phyloP scores from a whole-genome alignment of 2,797 vertebrate genomes.

The Denticeps clupeoides region DNA sequence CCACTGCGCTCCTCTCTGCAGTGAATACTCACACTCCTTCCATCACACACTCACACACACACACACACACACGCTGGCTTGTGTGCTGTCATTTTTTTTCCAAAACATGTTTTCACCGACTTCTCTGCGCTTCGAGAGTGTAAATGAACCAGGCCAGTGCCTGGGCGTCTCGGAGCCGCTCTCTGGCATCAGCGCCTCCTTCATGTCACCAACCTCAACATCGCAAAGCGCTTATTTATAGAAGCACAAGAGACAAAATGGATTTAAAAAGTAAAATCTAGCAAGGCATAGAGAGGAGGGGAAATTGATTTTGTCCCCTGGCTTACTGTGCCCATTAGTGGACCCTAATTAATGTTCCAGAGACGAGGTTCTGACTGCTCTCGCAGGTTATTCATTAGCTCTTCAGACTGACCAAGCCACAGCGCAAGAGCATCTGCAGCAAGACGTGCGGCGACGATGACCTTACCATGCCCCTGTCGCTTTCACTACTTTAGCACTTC shows the following conservation, averaged over 20 bases:
- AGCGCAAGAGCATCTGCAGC: no score
- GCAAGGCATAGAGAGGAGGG: neutral
- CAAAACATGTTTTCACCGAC: no score
- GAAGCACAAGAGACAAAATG: neutral
- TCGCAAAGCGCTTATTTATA: neutral
- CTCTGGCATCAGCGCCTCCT: no score
- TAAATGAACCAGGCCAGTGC: no score
- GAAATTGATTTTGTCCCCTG: conserved; percentile 3
- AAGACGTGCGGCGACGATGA: no score
- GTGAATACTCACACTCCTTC: neutral
- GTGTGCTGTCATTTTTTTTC: no score
- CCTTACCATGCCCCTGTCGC: no score
- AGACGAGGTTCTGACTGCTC: neutral
- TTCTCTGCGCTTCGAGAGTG: no score
- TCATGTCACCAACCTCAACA: no score
- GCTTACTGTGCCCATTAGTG: conserved; percentile 9
- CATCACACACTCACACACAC: no score
- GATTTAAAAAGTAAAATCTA: neutral
- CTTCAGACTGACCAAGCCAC: neutral
- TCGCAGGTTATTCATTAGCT: neutral
- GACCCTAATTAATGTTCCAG: conserved; percentile 10
- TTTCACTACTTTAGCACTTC: no score
- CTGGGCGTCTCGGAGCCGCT: no score
- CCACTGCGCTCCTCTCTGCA: neutral
- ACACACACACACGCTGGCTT: neutral